These are phyloP conservation scores for Alethe diademata DNA, from an alignment of 2,113 vertebrate genomes.

Conservation along the genomic window DNA sequence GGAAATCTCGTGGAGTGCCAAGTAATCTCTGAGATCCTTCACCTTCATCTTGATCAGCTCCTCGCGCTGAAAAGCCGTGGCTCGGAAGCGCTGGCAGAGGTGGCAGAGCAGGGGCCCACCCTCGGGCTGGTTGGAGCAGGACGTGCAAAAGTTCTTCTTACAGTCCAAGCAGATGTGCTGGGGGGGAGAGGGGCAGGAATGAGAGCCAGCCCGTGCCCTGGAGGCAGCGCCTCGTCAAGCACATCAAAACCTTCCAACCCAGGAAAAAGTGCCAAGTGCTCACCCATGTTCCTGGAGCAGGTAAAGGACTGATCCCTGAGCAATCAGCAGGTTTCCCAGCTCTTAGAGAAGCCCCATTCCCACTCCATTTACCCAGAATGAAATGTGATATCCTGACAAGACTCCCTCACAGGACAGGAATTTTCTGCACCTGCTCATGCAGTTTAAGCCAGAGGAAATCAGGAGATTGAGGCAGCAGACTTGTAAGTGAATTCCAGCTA, in stretches of 20 bases:
- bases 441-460: neutral
- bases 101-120: conserved; percentile 85
- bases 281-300: neutral
- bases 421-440: neutral
- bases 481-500: neutral
- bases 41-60: conserved; percentile 97
- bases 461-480: neutral
- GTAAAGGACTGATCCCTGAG: neutral
- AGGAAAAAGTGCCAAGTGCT: neutral
- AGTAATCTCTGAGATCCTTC: conserved; percentile 93
- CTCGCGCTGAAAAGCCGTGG: conserved; percentile 83
- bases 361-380: neutral
- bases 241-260: neutral
- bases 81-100: conserved; percentile 88
- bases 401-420: neutral
- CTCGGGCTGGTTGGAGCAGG: conserved; percentile 79
- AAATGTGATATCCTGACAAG: neutral
- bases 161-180: conserved; percentile 93
- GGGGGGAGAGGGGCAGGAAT: neutral
- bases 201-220: neutral
- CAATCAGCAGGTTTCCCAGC: neutral
- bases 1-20: conserved; percentile 88
- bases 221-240: neutral
- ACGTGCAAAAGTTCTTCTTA: conserved; percentile 84
- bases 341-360: neutral